These are phyloP conservation scores for Ellobius talpinus DNA, from an alignment of 2,113 vertebrate genomes.

Conservation along the genomic window DNA sequence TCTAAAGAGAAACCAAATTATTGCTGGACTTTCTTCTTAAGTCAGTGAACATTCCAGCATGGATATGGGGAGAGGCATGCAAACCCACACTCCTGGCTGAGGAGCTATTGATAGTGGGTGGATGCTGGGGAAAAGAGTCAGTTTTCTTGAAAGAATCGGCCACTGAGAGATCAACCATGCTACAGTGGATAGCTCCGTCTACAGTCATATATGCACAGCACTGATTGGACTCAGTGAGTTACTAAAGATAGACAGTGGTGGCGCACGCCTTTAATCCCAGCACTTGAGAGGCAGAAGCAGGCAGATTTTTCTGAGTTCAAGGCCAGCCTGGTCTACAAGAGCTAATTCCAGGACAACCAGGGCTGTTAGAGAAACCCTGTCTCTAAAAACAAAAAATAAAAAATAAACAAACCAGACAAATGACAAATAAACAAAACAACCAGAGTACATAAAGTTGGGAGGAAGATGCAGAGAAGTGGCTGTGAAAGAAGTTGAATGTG, in stretches of 20 bases:
- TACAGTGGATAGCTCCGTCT: too few relatives aligned
- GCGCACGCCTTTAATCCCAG: too few relatives aligned
- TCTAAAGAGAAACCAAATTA: background rate
- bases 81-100: background rate
- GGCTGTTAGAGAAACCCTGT: too few relatives aligned
- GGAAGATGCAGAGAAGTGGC: background rate
- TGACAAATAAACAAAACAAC: background rate
- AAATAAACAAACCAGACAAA: too few relatives aligned
- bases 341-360: too few relatives aligned
- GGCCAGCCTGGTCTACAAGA: too few relatives aligned
- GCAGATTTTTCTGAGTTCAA: too few relatives aligned
- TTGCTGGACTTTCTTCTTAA: background rate
- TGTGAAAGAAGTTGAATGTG: background rate
- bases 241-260: too few relatives aligned
- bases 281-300: too few relatives aligned
- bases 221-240: background rate
- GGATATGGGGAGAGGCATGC: background rate
- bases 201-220: background rate
- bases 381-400: too few relatives aligned
- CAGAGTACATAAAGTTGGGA: background rate
- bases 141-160: background rate
- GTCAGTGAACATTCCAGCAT: background rate
- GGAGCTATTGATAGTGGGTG: background rate
- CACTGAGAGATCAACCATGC: background rate
- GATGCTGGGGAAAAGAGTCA: background rate